These are phyloP conservation scores for Serrognathus titanus DNA, from an alignment of 2,888 invertebrate genomes.

Conservation along the genomic window DNA sequence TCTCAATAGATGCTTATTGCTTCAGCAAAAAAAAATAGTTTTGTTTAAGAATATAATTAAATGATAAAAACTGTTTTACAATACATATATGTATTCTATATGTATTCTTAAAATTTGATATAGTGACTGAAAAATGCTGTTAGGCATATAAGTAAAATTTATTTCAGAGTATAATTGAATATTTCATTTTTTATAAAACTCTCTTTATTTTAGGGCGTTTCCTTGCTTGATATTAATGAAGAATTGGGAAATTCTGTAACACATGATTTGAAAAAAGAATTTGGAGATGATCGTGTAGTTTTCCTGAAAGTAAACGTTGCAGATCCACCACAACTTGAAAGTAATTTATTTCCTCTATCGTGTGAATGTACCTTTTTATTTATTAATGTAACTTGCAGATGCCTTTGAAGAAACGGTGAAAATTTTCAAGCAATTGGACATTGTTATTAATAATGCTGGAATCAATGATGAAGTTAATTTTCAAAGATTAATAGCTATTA, in stretches of 20 bases:
- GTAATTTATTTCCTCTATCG: background rate
- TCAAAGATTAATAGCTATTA: conserved; percentile 8
- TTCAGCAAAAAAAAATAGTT: background rate
- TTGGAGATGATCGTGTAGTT: background rate
- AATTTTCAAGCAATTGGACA: conserved; percentile 12
- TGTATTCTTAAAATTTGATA: too few relatives aligned
- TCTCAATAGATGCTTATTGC: too few relatives aligned
- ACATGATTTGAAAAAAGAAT: conserved; percentile 1
- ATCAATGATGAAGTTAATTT: conserved; percentile 5
- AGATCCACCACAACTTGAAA: conserved; percentile 4
- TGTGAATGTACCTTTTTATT: background rate
- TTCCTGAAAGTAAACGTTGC: conserved; percentile 9
- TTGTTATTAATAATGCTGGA: conserved; percentile 13
- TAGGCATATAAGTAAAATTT: too few relatives aligned
- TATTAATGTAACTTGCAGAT: conserved; percentile 6
- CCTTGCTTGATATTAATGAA: conserved; percentile 5
- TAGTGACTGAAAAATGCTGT: too few relatives aligned
- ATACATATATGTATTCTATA: too few relatives aligned
- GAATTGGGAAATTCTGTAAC: conserved; percentile 2
- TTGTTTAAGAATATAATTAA: too few relatives aligned
- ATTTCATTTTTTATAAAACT: background rate
- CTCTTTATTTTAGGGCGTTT: conserved; percentile 10
- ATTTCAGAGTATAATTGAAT: too few relatives aligned
- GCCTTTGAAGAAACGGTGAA: conserved; percentile 11
- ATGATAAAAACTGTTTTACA: too few relatives aligned